Evolutionary conservation across 2,888 invertebrate genomes (phyloP).

Genomic region (Cheilosia impressa): DNA sequence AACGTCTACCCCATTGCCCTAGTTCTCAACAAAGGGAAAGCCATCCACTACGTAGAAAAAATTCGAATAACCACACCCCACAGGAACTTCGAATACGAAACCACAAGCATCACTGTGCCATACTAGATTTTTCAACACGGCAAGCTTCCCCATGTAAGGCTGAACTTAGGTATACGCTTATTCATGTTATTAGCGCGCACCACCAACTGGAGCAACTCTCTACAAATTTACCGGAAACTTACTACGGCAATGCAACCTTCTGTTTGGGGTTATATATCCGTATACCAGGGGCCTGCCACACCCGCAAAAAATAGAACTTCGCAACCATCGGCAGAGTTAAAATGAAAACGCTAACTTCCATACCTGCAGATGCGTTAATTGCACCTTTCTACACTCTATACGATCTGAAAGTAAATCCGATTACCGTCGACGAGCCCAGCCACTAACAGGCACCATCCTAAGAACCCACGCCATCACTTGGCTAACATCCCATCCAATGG

Average conservation of each 20-base stretch:
- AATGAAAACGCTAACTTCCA: constrained; percentile 62
- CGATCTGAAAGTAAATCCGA: constrained; percentile 54
- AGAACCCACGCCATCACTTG: background rate
- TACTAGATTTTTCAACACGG: background rate
- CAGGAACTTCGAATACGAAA: background rate
- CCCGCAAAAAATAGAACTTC: constrained; percentile 28
- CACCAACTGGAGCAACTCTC: constrained; percentile 1
- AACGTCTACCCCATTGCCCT: no score
- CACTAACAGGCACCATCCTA: constrained; percentile 22
- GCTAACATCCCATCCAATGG: background rate
- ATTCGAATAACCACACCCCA: background rate
- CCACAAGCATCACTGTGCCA: background rate
- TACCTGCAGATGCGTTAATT: constrained; percentile 72
- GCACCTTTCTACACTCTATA: constrained; percentile 44
- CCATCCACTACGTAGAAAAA: no score
- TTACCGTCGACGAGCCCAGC: constrained; percentile 49
- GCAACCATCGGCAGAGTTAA: constrained; percentile 50
- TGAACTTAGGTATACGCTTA: no score
- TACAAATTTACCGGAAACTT: constrained; percentile 42
- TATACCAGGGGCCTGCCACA: constrained; percentile 61
- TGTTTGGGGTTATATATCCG: constrained; percentile 35
- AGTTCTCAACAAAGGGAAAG: no score
- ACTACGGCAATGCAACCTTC: constrained; percentile 37
- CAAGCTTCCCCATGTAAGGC: no score
- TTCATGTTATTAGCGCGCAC: background rate